phyloP scores from a whole-genome alignment of 2,797 vertebrate genomes.

The Malacoctenus gilli region DNA sequence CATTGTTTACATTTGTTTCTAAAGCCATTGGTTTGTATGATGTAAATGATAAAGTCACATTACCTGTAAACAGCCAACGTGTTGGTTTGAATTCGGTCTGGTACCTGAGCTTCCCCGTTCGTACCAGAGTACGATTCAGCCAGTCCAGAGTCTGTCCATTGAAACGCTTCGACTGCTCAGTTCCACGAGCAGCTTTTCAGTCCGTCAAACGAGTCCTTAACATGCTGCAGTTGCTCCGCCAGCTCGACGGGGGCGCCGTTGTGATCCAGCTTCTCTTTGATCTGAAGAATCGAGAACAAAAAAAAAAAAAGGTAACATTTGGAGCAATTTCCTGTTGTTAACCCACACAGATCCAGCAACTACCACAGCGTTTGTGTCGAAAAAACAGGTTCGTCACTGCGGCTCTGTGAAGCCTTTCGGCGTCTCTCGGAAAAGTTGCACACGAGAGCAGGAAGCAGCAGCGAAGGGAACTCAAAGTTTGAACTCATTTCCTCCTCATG shows the following conservation, averaged over 20 bases:
- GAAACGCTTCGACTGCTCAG: conserved; percentile 50
- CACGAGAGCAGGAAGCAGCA: conserved; percentile 15
- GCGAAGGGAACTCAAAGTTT: conserved; percentile 3
- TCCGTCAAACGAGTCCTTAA: conserved; percentile 70
- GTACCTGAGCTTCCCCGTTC: too few relatives aligned
- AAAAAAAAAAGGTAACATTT: background rate
- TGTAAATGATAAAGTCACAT: background rate
- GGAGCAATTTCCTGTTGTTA: background rate
- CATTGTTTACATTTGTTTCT: conserved; percentile 31
- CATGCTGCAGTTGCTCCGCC: conserved; percentile 68
- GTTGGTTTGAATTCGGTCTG: too few relatives aligned
- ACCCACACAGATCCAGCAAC: too few relatives aligned
- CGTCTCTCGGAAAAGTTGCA: too few relatives aligned
- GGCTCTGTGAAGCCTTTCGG: too few relatives aligned
- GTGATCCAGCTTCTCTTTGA: conserved; percentile 70
- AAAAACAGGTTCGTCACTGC: too few relatives aligned
- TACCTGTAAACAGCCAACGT: too few relatives aligned
- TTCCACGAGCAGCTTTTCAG: conserved; percentile 74
- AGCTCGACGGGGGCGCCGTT: conserved; percentile 59
- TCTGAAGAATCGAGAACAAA: conserved; percentile 55
- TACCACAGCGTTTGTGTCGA: too few relatives aligned
- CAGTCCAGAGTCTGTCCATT: conserved; percentile 1
- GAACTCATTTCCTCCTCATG: too few relatives aligned
- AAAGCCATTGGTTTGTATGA: background rate
- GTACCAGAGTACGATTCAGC: background rate